Evolutionary conservation across 2,888 invertebrate genomes (phyloP).

Genomic region (Meteorus colon): DNA sequence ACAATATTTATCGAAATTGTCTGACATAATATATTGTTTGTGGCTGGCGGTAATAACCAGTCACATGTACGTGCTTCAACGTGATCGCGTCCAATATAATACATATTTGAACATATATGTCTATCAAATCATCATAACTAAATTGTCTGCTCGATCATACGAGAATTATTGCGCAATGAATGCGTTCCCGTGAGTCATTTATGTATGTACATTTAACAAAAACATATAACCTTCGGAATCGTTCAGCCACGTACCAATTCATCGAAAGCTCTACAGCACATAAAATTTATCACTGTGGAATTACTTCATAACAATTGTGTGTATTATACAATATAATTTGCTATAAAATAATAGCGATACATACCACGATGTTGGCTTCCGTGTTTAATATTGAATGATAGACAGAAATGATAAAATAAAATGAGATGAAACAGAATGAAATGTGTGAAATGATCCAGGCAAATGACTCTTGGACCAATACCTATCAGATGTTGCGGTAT

Average conservation of each 20-base stretch:
- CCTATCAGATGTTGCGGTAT: neutral
- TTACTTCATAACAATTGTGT: neutral
- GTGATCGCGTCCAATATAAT: neutral
- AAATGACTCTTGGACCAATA: neutral
- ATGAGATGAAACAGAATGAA: neutral
- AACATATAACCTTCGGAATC: neutral
- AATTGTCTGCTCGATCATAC: neutral
- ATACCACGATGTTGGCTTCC: conserved; percentile 9
- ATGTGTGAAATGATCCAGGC: neutral
- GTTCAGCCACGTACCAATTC: neutral
- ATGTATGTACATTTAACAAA: neutral
- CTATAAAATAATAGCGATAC: conserved; percentile 10
- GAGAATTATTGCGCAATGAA: conserved; percentile 1
- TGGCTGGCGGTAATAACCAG: neutral
- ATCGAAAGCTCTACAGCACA: neutral
- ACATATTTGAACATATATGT: neutral
- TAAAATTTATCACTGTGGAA: conserved; percentile 1
- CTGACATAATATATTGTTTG: neutral
- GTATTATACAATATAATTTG: conserved; percentile 12
- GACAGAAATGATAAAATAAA: neutral
- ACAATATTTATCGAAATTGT: conserved; percentile 1
- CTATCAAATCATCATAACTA: conserved; percentile 3
- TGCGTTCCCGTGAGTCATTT: neutral
- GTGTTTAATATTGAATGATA: neutral
- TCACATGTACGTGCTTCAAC: neutral